A percentile compares a stretch with the other conserved stretches of the same genome.
These are phyloP conservation scores for Diplodus puntazzo DNA, from an alignment of 2,797 vertebrate genomes.

Conservation along the genomic window DNA sequence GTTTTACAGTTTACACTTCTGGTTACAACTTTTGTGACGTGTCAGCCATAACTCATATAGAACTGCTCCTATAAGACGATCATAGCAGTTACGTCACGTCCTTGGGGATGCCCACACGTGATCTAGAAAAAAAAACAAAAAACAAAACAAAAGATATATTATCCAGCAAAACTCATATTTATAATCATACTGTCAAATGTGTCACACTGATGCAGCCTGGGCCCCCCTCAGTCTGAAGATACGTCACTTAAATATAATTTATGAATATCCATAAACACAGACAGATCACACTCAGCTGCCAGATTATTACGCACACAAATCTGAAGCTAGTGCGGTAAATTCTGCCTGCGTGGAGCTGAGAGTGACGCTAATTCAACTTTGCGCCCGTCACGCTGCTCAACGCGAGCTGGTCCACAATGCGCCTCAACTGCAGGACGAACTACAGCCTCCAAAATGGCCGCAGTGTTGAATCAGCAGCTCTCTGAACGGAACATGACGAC, in stretches of 20 bases:
- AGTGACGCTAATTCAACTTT: conserved; percentile 7
- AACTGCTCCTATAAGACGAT: neutral
- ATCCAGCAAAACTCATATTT: neutral
- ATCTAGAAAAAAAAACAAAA: neutral
- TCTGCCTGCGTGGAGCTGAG: neutral
- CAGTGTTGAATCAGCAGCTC: neutral
- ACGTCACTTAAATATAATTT: neutral
- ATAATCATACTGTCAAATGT: conserved; percentile 5
- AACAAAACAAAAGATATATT: neutral
- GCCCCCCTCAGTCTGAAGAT: neutral
- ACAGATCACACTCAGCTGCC: neutral
- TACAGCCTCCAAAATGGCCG: neutral
- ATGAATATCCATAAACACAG: neutral
- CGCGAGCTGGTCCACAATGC: neutral
- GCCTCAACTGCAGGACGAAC: neutral
- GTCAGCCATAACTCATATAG: neutral
- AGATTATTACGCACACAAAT: neutral
- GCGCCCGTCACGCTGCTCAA: neutral
- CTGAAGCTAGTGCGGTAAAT: neutral
- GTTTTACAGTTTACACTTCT: neutral
- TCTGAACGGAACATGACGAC: neutral
- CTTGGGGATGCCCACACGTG: neutral
- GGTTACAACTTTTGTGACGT: neutral
- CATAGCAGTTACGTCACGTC: neutral
- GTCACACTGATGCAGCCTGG: neutral